A percentile compares a stretch with the other conserved stretches of the same genome.
Conservation (phyloP, 2,797 vertebrate species). For the Tiaroga cobitis region DNA sequence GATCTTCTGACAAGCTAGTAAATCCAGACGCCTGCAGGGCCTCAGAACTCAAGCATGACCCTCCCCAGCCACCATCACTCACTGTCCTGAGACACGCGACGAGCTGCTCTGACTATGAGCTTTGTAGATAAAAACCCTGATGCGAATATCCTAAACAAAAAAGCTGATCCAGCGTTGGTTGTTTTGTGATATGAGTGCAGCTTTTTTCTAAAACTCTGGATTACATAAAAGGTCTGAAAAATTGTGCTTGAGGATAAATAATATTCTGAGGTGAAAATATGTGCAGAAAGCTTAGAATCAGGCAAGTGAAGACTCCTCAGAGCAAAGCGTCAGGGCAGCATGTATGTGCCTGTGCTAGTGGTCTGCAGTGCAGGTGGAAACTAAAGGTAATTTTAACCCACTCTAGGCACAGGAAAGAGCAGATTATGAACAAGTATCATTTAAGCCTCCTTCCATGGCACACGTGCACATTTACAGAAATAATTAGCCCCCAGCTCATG, state of each 20-base stretch:
- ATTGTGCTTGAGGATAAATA: not conserved
- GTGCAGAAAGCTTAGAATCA: not conserved
- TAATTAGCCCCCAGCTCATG: not conserved
- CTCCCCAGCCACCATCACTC: slow-evolving; percentile 25
- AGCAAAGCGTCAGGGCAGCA: not conserved
- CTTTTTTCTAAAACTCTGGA: not conserved
- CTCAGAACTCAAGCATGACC: slow-evolving; percentile 34
- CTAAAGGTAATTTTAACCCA: not conserved
- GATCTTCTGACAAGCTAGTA: slow-evolving; percentile 14
- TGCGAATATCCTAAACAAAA: not conserved
- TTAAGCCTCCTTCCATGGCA: too few relatives aligned
- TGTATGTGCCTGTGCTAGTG: slow-evolving; percentile 22
- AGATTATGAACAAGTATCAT: slow-evolving; percentile 4
- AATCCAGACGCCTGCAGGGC: slow-evolving; percentile 30
- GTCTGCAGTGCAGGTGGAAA: slow-evolving; percentile 5
- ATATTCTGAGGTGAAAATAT: not conserved
- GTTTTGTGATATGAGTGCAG: not conserved
- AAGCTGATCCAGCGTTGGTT: not conserved
- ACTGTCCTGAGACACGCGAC: slow-evolving; percentile 27
- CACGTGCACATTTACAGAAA: not conserved
- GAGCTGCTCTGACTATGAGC: not conserved
- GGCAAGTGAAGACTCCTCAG: not conserved
- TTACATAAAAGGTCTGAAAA: not conserved
- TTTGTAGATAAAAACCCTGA: not conserved
- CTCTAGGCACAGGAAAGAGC: not conserved